Percentiles rank a stretch among this genome's conserved stretches.
These are phyloP conservation scores for Chymomyza caudatula DNA, from an alignment of 2,888 invertebrate genomes.

Conservation along the genomic window DNA sequence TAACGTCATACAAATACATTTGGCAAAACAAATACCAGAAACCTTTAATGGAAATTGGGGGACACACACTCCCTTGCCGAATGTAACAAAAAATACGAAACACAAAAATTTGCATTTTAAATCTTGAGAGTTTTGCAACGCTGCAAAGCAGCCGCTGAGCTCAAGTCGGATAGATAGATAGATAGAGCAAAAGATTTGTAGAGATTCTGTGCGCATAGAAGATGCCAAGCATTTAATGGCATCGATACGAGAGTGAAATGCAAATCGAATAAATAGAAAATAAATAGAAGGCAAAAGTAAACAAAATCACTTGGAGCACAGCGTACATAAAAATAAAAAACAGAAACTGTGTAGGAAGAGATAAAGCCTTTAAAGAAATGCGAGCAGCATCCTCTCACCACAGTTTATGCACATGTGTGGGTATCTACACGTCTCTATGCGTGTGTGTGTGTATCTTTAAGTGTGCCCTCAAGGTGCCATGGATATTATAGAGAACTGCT, in stretches of 20 bases:
- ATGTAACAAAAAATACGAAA: background rate
- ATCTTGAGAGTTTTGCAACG: constrained; percentile 39
- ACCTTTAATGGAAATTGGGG: background rate
- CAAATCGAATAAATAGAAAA: constrained; percentile 72
- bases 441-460: constrained; percentile 35
- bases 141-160: constrained; percentile 31
- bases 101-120: constrained; percentile 53
- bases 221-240: constrained; percentile 21
- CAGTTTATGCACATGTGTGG: constrained; percentile 6
- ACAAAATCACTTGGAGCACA: constrained; percentile 37
- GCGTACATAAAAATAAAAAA: constrained; percentile 19
- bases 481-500: constrained; percentile 42
- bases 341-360: constrained; percentile 19
- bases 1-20: background rate
- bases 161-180: background rate
- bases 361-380: constrained; percentile 39
- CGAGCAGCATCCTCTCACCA: constrained; percentile 5
- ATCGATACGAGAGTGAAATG: constrained; percentile 56
- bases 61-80: background rate
- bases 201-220: background rate
- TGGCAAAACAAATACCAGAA: background rate
- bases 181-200: background rate
- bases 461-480: constrained; percentile 39
- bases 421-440: constrained; percentile 26
- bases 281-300: constrained; percentile 63